Base-by-base conservation (phyloP, 2,888 invertebrate species). In the Lamellibrachia columna region DNA sequence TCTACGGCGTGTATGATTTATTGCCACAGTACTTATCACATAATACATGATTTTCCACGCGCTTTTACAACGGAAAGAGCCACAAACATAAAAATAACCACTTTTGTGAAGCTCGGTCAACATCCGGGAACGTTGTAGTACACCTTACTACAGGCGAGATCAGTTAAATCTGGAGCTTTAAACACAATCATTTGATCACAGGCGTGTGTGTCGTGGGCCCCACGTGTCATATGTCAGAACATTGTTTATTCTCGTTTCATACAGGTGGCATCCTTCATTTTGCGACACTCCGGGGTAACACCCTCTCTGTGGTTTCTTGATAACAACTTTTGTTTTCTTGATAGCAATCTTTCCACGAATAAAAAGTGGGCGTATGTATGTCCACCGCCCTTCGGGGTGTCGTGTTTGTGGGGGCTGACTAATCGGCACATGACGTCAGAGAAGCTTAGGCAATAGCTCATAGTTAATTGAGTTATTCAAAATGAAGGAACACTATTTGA, bases 311-410 rank as follows among this genome's bases (percentile, higher is more conserved):
- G 15, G 22, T 22, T 75, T n/a, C 75, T n/a, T 75, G 75, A 75
- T 75, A 75, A 75, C 75, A 75, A n/a, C 4, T 75, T 75, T 22
- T 75, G 75, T 75, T 75, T 75, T n/a, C 75, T 22, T 75, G 75
- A 75, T 75, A 75, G n/a, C 75, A 75, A 75, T 75, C 75, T 75
- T 75, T 75, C 75, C 75, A 75, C 75, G 75, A 75, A 75, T n/a
- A 6, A 15, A 75, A 22, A 22, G 22, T 75, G 75, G 4, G 3
- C n/a, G 2, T 22, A n/a, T 75, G 2, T 22, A n/a, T 22, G 22
- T 6, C 75, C 4, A 0, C 75, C 75, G 75, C 75, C 22, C 22
- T 22, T 15, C 15, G 6, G 75, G 75, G 75, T n/a, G 22, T 75
- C n/a, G 75, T 6, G 75, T 75, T 75, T 75, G n/a, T n/a, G 22